Base-by-base conservation (phyloP, 2,888 invertebrate species). In the Caradrina kadenii region DNA sequence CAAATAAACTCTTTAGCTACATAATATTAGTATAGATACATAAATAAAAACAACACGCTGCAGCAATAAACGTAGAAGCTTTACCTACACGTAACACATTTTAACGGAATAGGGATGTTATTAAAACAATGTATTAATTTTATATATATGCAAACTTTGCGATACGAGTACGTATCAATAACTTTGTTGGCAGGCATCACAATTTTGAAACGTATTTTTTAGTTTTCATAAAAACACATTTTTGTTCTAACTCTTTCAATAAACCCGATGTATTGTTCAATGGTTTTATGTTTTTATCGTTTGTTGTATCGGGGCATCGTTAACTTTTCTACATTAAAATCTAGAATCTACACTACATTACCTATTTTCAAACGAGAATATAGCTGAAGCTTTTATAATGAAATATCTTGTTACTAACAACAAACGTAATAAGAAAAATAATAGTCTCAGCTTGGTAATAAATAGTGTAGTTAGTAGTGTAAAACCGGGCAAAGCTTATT, bases 361-460 rank as follows among this genome's bases (percentile, higher is more conserved):
- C 5, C n/a, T 31, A 21, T 6, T 66, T 19, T 52, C 52, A 48
- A 56, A 66, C 21, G 11, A 75, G 74, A 75, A 31, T 53, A 19
- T 15, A 68, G 26, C 22, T 22, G 35, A 19, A 59, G 35, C 31
- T 59, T 58, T 42, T 42, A 35, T 67, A 67, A 49, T 67, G 11
- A 39, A 39, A 39, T 11, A 26, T 19, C 35, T 69, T 59, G 35
- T 22, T 54, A 77, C 31, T 21, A 17, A 58, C 53, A 58, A 35
- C 53, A 39, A 62, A 68, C 48, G 52, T 73, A 73, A 76, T 62
- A 56, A 70, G 58, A 59, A 73, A 76, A 62, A 54, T 69, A 69
- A 63, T 62, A 59, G 53, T 62, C 49, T 22, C 42, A 22, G 22
- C 53, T 77, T 35, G 53, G 35, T 58, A 73, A 77, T 49, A 70